Evolutionary conservation across 2,888 invertebrate genomes (phyloP).

Genomic region (Tachina fera): DNA sequence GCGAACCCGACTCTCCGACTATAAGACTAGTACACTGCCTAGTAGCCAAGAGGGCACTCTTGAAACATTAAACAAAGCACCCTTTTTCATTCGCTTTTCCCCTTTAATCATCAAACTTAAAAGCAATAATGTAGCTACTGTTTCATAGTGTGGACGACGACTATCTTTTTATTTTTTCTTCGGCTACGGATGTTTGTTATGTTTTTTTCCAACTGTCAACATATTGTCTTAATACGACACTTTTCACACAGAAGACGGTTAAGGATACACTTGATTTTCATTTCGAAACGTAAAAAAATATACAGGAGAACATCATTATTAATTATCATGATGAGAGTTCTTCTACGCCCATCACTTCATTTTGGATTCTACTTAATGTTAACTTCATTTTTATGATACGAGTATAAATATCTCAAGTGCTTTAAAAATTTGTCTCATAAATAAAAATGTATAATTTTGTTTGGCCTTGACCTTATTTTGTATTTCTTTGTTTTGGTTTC

Average conservation of each 20-base stretch:
- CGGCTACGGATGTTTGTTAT: background rate
- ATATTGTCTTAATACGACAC: conserved; percentile 5
- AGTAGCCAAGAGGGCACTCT: no score
- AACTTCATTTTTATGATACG: no score
- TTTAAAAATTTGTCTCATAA: conserved; percentile 29
- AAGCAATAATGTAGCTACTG: no score
- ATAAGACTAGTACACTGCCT: no score
- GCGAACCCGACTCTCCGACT: no score
- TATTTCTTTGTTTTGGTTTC: background rate
- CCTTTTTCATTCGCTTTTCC: no score
- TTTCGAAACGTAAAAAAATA: background rate
- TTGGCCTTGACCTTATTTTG: conserved; percentile 40
- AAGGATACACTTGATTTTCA: conserved; percentile 21
- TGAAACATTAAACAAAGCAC: no score
- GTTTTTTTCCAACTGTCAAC: background rate
- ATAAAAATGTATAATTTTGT: conserved; percentile 12
- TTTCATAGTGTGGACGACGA: no score
- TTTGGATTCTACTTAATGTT: background rate
- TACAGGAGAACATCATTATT: background rate
- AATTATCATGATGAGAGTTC: background rate
- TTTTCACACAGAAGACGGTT: conserved; percentile 40
- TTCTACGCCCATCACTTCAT: background rate
- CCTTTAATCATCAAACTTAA: no score
- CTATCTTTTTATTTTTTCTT: no score
- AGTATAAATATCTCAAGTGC: conserved; percentile 59